Conservation (phyloP, 2,888 invertebrate species). For the Choristoneura rosaceana region DNA sequence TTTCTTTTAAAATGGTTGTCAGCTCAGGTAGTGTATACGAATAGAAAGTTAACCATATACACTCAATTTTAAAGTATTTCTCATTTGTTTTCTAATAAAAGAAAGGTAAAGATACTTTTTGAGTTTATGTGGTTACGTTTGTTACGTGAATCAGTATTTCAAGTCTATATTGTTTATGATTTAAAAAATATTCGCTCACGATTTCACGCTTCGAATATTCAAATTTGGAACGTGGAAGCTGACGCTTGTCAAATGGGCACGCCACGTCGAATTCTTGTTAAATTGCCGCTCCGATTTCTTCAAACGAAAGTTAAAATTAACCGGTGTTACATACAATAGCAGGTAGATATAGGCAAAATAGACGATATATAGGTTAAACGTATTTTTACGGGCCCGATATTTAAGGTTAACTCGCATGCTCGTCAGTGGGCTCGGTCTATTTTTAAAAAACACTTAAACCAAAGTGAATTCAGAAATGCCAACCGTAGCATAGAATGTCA, state of each 20-base stretch:
- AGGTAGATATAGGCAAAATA: slow-evolving; percentile 26
- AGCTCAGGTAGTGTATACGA: slow-evolving; percentile 38
- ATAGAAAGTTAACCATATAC: slow-evolving; percentile 38
- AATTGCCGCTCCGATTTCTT: slow-evolving; percentile 32
- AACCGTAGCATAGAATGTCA: slow-evolving; percentile 28
- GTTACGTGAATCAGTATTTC: slow-evolving; percentile 51
- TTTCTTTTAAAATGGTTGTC: slow-evolving; percentile 47
- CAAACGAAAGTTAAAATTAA: slow-evolving; percentile 34
- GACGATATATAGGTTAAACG: slow-evolving; percentile 31
- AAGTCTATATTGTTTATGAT: slow-evolving; percentile 19
- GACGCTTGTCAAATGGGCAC: slow-evolving; percentile 28
- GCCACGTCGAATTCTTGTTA: slow-evolving; percentile 35
- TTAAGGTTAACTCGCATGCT: slow-evolving; percentile 25
- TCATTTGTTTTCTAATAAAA: neutral
- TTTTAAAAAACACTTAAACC: slow-evolving; percentile 36
- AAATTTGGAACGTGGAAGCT: slow-evolving; percentile 26
- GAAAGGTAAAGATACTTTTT: neutral
- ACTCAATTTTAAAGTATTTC: slow-evolving; percentile 3
- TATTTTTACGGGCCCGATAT: slow-evolving; percentile 33
- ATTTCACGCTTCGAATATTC: neutral
- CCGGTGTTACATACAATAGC: slow-evolving; percentile 12
- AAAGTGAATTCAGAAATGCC: slow-evolving; percentile 20
- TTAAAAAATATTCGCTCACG: neutral
- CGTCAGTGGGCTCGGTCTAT: slow-evolving; percentile 29
- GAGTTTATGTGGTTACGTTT: slow-evolving; percentile 32